Base-by-base conservation (phyloP, 2,113 vertebrate genomes). In the Pseudopipra pipra region DNA sequence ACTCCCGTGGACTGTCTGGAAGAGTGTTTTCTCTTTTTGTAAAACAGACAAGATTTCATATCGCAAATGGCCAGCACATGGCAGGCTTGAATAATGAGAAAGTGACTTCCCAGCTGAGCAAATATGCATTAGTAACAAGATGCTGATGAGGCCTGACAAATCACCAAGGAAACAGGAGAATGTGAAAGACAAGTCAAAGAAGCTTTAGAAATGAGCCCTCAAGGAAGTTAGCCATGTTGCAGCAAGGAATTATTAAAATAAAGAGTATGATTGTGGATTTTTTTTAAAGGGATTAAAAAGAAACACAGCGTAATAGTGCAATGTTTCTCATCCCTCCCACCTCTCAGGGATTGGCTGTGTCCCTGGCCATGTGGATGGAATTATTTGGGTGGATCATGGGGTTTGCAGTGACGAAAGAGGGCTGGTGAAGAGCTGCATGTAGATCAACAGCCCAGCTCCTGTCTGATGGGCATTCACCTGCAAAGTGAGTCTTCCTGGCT, bases 101-200 rank as follows among this genome's bases (percentile, higher is more conserved):
- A 76, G 66, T 89, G 75, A 81, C 93, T 90, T 92, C 87, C 74
- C 62, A 94, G 95, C 83, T 94, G 88, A 93, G 89, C 90, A 96
- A 97, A 95, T 96, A 93, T 44, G 92, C 83, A 92, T 95, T 82
- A 96, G 94, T 80, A 97, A 92, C 96, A 93, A 93, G 95, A 94
- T 9, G 9, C 82, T 94, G 93, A 90, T 91, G 92, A 96, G 95
- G 90, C 65, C 82, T 70, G 91, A 80, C 86, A 90, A 83, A 96
- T 96, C 95, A 95, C 62, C 91, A 85, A 96, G 89, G 95, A 96
- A 77, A 94, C 93, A 75, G 90, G 30, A 75, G 37, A 77, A 82
- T 65, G 35, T 56, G 85, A 95, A 90, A 91, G 85, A 76, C 65
- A 62, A 87, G 84, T 76, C 63, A 87, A 88, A 78, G 85, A 90